These are phyloP conservation scores for Orycteropus afer DNA, from an alignment of 2,113 vertebrate genomes.

Conservation along the genomic window DNA sequence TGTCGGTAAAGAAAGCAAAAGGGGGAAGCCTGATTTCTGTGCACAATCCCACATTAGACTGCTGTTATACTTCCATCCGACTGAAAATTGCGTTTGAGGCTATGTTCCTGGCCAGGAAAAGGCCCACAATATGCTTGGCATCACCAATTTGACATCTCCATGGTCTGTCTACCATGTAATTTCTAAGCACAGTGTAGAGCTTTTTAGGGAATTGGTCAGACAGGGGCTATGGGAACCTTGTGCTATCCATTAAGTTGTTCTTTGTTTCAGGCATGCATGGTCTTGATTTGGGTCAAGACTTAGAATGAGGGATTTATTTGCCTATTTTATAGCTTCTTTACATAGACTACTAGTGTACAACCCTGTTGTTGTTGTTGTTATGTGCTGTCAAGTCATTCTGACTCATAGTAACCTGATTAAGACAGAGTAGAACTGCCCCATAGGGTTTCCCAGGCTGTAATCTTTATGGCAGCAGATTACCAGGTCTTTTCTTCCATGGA, in stretches of 20 bases:
- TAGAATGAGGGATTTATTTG: not conserved
- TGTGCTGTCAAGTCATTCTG: not conserved
- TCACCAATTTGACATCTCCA: not conserved
- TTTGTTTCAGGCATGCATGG: not conserved
- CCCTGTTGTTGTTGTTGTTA: not conserved
- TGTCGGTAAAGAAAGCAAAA: not conserved
- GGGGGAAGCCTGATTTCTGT: not conserved
- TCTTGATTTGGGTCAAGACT: not conserved
- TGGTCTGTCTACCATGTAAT: not conserved
- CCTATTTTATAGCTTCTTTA: not conserved
- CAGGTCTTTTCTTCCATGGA: not conserved
- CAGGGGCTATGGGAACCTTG: not conserved
- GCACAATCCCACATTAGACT: too few species aligned
- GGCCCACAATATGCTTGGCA: too few species aligned
- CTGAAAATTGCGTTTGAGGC: not conserved
- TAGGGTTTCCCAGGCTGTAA: too few species aligned
- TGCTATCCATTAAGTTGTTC: not conserved
- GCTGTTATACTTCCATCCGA: not conserved
- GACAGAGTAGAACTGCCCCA: not conserved
- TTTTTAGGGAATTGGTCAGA: not conserved
- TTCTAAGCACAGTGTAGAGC: not conserved
- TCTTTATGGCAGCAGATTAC: not conserved
- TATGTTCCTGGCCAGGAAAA: not conserved
- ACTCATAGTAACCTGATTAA: not conserved
- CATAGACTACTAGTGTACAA: not conserved